Evolutionary conservation across 2,888 invertebrate species (phyloP).

Genomic region (Caradrina kadenii): DNA sequence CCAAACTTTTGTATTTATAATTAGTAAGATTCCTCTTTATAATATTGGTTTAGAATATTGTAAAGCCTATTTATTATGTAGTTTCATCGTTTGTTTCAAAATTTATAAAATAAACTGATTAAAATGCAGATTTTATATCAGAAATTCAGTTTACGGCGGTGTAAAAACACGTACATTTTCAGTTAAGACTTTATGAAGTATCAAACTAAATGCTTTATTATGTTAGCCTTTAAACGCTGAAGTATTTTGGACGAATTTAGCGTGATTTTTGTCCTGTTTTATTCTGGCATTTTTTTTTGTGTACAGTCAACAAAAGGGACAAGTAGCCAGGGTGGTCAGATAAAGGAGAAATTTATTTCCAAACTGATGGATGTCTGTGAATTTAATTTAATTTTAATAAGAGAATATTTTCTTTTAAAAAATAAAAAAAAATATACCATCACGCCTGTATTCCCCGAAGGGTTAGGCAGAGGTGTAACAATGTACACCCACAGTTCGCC

Average conservation of each 20-base stretch:
- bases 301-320: too few relatives aligned
- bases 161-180: neutral
- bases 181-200: constrained; percentile 8
- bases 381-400: too few relatives aligned
- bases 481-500: too few relatives aligned
- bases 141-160: neutral
- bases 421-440: too few relatives aligned
- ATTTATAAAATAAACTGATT: neutral
- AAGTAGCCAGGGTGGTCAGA: too few relatives aligned
- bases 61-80: neutral
- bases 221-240: neutral
- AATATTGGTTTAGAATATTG: neutral
- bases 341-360: too few relatives aligned
- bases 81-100: neutral
- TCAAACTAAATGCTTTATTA: neutral
- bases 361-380: too few relatives aligned
- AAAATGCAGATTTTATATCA: neutral
- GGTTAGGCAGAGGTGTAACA: too few relatives aligned
- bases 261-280: neutral
- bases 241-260: neutral
- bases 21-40: neutral
- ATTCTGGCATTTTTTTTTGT: too few relatives aligned
- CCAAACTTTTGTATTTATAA: too few relatives aligned
- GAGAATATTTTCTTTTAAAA: too few relatives aligned
- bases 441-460: too few relatives aligned